These are phyloP conservation scores for Echinarachnius parma DNA, from an alignment of 53 echinoderm and acorn worm species.

Conservation along the genomic window DNA sequence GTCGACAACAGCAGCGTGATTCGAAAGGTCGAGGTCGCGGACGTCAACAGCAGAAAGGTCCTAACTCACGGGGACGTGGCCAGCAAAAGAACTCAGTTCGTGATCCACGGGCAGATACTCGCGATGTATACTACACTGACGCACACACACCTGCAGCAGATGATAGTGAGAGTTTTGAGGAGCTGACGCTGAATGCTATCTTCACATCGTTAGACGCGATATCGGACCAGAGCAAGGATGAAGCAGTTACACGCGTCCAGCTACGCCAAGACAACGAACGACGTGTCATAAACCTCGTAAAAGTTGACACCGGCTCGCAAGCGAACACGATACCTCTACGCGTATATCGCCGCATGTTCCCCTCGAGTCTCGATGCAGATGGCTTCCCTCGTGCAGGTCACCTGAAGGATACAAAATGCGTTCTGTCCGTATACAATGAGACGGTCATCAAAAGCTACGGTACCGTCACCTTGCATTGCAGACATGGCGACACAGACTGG, in stretches of 20 bases:
- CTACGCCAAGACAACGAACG: constrained; percentile 16
- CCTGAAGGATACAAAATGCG: constrained; percentile 5
- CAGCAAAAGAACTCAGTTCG: constrained; percentile 10
- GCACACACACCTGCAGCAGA: constrained; percentile 16
- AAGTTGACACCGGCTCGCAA: constrained; percentile 54
- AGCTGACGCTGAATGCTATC: constrained; percentile 14
- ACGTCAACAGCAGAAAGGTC: constrained; percentile 11
- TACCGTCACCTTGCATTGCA: too few relatives aligned
- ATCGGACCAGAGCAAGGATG: constrained; percentile 13
- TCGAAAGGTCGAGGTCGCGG: constrained; percentile 10
- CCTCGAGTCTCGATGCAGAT: constrained; percentile 16
- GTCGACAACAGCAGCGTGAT: constrained; percentile 11
- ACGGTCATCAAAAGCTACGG: constrained; percentile 40
- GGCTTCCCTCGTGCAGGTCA: constrained; percentile 18
- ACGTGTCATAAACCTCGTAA: constrained; percentile 22
- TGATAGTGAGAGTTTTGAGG: constrained; percentile 6
- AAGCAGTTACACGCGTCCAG: constrained; percentile 37
- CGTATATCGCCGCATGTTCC: constrained; percentile 50
- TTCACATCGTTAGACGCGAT: constrained; percentile 23
- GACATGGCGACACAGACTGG: constrained; percentile 16
- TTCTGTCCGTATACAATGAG: constrained; percentile 51
- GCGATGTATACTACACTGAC: constrained; percentile 30
- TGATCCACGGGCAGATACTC: constrained; percentile 1
- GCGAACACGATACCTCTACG: constrained; percentile 55
- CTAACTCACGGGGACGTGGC: constrained; percentile 5